Evolutionary conservation across 2,888 invertebrate species (phyloP), one percentile per base, ranked within the genome.

Genomic region (Eupeodes luniger): DNA sequence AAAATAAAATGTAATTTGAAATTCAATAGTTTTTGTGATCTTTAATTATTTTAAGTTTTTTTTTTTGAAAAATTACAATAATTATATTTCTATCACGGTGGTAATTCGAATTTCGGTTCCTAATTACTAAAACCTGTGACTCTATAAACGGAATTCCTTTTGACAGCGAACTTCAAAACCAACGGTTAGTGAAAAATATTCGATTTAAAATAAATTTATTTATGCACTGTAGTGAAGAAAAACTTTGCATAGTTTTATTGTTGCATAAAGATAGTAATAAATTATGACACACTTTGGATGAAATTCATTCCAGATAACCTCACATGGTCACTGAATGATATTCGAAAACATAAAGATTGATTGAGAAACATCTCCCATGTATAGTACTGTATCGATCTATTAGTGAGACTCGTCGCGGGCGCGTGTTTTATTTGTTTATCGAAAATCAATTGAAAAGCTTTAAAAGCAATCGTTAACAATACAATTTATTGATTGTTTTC

Each of bases 1-100:
- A 2, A 27, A 27, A 27, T 27, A 27, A 27, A 66, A 87, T 87
- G 86, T 83, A 80, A 83, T 76, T 59, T 81, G 27, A 74, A 81
- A 27, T 27, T 19, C 1, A 27, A 66, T 40, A 64, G 16, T 44
- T 51, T 61, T 3, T 61, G 16, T 19, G n/a, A 10, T 61, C 49
- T 59, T 36, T n/a, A 12, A 64, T 27, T 57, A n/a, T n/a, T 14
- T 14, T 27, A 27, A 27, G 47, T 19, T 19, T 4, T n/a, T 57
- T 57, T 40, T 7, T 14, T 9, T 40, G 14, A 70, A 67, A 36
- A 57, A 57, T 27, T 27, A 9, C 0, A 61, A 61, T 12, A 27
- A 47, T 4, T 16, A 1, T 6, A 1, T 7, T 34, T 67, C 34
- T 16, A 69, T 40, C 16, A 36, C 16, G n/a, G 11, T 16, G n/a